Evolutionary conservation across 2,888 invertebrate genomes (phyloP).

Genomic region (Epirrhoe alternata): DNA sequence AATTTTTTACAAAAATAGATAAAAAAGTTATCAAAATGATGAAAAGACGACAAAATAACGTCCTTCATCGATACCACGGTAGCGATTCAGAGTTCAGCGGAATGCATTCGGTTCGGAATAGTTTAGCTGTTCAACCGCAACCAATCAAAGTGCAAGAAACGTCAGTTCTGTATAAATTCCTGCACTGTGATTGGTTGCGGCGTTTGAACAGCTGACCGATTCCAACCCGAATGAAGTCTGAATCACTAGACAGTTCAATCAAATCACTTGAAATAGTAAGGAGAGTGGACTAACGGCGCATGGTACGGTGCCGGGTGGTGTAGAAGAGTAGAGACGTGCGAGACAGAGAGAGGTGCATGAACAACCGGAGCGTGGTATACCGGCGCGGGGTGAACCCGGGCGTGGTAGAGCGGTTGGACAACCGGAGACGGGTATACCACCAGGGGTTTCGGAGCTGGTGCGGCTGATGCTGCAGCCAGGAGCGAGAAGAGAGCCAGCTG

Average conservation of each 20-base stretch:
- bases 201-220: too few species aligned
- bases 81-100: too few species aligned
- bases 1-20: too few species aligned
- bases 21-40: too few species aligned
- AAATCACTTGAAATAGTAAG: constrained; percentile 21
- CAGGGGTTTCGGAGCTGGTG: constrained; percentile 62
- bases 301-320: constrained; percentile 57
- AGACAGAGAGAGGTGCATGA: constrained; percentile 40
- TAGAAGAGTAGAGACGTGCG: constrained; percentile 40
- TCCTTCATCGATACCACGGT: too few species aligned
- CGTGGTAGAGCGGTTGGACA: constrained; percentile 42
- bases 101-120: too few species aligned
- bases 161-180: too few species aligned
- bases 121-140: too few species aligned
- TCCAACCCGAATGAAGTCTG: too few species aligned
- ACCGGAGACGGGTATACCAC: constrained; percentile 56
- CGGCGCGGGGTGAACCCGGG: constrained; percentile 40
- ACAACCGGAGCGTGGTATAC: constrained; percentile 17
- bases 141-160: too few species aligned
- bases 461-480: constrained; percentile 55
- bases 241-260: neutral
- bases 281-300: constrained; percentile 56
- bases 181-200: too few species aligned
- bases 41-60: too few species aligned
- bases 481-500: constrained; percentile 56